phyloP scores from a whole-genome alignment of 2,888 invertebrate species.

The Drosophila quinaria region DNA sequence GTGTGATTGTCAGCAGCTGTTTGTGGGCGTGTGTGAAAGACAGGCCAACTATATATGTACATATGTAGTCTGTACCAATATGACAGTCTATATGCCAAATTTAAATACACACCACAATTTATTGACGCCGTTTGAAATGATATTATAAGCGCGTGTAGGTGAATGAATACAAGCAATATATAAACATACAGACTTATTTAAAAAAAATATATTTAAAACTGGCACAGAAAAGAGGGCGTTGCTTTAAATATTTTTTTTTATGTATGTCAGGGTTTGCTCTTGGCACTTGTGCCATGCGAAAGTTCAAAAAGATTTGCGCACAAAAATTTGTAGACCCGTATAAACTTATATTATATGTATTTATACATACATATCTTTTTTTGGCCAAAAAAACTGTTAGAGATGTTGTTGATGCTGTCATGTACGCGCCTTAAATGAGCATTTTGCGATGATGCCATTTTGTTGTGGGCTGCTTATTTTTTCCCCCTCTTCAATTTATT shows the following conservation, averaged over 20 bases:
- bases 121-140: constrained; percentile 71
- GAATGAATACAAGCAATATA: constrained; percentile 40
- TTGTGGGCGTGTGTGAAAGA: constrained; percentile 61
- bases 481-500: neutral
- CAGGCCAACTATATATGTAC: constrained; percentile 18
- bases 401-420: constrained; percentile 73
- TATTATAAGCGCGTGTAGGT: constrained; percentile 75
- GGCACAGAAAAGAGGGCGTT: constrained; percentile 68
- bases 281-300: constrained; percentile 74
- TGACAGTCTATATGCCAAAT: constrained; percentile 61
- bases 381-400: constrained; percentile 63
- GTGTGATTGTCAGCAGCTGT: constrained; percentile 64
- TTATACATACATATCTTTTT: constrained; percentile 23
- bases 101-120: constrained; percentile 58
- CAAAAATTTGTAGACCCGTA: constrained; percentile 38
- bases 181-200: constrained; percentile 17
- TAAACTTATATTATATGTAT: constrained; percentile 6
- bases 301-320: constrained; percentile 73
- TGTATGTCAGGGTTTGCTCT: constrained; percentile 80
- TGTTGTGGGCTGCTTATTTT: constrained; percentile 51
- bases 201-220: constrained; percentile 15
- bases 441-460: constrained; percentile 74
- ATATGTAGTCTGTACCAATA: constrained; percentile 14
- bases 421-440: constrained; percentile 75
- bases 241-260: constrained; percentile 60